These are phyloP conservation scores for Epiblema foenella DNA, from an alignment of 2,888 invertebrate genomes.

Conservation along the genomic window DNA sequence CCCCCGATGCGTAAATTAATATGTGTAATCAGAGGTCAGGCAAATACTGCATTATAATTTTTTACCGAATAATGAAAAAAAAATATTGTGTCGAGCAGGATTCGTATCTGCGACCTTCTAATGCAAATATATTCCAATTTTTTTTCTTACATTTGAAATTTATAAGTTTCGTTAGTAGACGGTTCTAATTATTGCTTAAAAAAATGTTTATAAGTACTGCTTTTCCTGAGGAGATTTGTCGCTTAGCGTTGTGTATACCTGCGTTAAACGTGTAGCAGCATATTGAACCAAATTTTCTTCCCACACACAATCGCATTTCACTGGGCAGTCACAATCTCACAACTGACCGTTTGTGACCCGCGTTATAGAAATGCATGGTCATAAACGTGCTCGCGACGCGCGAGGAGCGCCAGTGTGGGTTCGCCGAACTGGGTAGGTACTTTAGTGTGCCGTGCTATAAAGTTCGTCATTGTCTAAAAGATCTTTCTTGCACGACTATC, in stretches of 20 bases:
- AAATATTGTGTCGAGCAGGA: no score
- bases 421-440: constrained; percentile 52
- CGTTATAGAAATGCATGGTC: constrained; percentile 31
- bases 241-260: not conserved
- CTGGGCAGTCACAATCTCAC: constrained; percentile 4
- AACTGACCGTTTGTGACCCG: constrained; percentile 23
- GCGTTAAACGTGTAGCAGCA: constrained; percentile 3
- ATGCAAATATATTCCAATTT: no score
- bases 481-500: not conserved
- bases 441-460: constrained; percentile 53
- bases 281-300: constrained; percentile 14
- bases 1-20: not conserved
- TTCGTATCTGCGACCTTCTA: no score
- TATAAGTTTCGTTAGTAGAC: no score
- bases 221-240: not conserved
- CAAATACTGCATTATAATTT: not conserved
- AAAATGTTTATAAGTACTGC: not conserved
- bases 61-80: no score
- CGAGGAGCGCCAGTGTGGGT: constrained; percentile 47
- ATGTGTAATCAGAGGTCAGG: not conserved
- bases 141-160: no score
- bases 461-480: not conserved
- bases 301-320: constrained; percentile 27
- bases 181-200: not conserved
- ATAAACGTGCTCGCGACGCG: constrained; percentile 51